Conservation (phyloP, 2,888 invertebrate species). For the Dynastes grantii region DNA sequence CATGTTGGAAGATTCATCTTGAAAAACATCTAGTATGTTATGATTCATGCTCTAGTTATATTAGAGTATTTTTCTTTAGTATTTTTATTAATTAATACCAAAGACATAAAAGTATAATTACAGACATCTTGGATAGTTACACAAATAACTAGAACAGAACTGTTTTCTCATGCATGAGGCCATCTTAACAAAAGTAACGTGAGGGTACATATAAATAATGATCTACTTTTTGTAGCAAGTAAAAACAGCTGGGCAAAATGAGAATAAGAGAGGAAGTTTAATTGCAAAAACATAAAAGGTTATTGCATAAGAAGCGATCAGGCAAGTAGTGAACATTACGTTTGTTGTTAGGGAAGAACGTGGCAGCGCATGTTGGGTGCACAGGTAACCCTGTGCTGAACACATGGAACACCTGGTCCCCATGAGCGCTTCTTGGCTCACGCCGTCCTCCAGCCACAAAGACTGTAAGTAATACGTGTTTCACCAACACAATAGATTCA, state of each 20-base stretch:
- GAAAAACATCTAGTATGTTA: no score
- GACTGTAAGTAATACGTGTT: conserved; percentile 71
- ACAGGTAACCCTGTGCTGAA: conserved; percentile 67
- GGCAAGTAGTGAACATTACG: conserved; percentile 56
- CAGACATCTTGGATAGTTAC: no score
- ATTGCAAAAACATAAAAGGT: conserved; percentile 49
- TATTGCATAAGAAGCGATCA: conserved; percentile 51
- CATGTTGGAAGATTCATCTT: no score
- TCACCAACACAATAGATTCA: conserved; percentile 3
- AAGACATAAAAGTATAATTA: no score
- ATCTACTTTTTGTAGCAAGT: conserved; percentile 1
- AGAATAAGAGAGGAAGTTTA: neutral
- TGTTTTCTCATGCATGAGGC: neutral
- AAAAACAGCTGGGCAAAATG: neutral
- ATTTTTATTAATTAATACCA: no score
- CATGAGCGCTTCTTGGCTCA: conserved; percentile 66
- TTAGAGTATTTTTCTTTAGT: no score
- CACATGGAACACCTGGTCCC: conserved; percentile 68
- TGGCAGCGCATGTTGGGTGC: conserved; percentile 64
- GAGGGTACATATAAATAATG: no score
- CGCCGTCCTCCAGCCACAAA: conserved; percentile 75
- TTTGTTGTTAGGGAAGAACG: conserved; percentile 62
- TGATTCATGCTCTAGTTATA: no score
- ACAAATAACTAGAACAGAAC: no score
- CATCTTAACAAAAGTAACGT: no score